Percentiles rank a stretch among this genome's conserved stretches.
Conservation (phyloP, 1,140 invertebrate species). For the Antheraea pernyi region DNA sequence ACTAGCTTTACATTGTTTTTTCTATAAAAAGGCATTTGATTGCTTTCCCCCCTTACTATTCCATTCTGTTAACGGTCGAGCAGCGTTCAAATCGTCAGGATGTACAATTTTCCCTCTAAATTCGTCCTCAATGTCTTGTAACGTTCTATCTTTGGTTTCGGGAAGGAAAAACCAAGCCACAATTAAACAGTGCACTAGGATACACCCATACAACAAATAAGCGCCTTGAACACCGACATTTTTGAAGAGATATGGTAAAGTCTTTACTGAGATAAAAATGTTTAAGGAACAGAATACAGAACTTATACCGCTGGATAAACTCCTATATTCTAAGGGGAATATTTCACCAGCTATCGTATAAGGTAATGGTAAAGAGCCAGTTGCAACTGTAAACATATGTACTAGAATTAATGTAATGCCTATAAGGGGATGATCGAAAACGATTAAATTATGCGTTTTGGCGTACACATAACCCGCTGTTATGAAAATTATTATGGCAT, state of each 20-base stretch:
- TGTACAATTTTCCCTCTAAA: conserved; percentile 44
- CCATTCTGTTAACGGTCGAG: conserved; percentile 47
- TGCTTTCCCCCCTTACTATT: conserved; percentile 18
- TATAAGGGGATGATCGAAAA: conserved; percentile 39
- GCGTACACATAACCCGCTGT: conserved; percentile 43
- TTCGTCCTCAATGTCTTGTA: conserved; percentile 58
- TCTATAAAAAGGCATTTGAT: too few relatives aligned
- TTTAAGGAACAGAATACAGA: conserved; percentile 46
- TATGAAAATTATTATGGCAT: conserved; percentile 34
- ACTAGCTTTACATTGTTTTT: too few relatives aligned
- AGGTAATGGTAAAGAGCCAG: conserved; percentile 47
- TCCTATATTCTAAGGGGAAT: conserved; percentile 52
- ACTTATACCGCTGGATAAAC: conserved; percentile 49
- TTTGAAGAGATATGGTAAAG: conserved; percentile 39
- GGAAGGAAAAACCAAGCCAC: conserved; percentile 44
- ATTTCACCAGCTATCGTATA: conserved; percentile 52
- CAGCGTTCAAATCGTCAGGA: conserved; percentile 44
- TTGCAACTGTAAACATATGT: conserved; percentile 52
- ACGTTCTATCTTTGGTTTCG: conserved; percentile 53
- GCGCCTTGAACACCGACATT: conserved; percentile 45
- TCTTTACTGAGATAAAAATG: conserved; percentile 53
- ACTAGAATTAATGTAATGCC: conserved; percentile 39
- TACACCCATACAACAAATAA: conserved; percentile 41
- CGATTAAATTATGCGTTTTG: conserved; percentile 30
- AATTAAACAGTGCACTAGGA: conserved; percentile 38